Base-by-base conservation (phyloP, 2,113 vertebrate species). In the Quiscalus mexicanus region DNA sequence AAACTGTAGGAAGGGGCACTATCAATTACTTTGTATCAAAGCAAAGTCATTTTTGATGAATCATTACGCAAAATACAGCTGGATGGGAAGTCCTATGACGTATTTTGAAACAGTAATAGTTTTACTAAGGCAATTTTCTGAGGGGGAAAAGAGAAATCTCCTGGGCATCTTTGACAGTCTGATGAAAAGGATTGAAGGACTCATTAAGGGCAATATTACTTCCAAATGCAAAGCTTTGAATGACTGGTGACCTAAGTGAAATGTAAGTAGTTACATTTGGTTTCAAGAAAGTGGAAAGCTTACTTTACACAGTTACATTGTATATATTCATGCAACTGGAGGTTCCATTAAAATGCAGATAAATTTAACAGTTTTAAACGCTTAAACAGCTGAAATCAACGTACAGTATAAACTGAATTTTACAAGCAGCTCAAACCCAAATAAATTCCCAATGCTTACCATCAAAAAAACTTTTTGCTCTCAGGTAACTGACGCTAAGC, bases 391-490 rank as follows among this genome's bases (percentile, higher is more conserved):
- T 73, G 44, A 89, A 90, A 77, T 68, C 47, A 84, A 82, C 84
- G 63, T 2, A 47, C 7, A 59, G n/a, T 2, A 63, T 39, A 23
- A 39, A 73, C 56, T 31, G 37, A 71, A 49, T 64, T 94, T 95
- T 95, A 71, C 45, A 70, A 82, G 70, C 11, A 53, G 59, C 14
- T 47, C 42, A 45, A 71, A 74, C 33, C 25, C 90, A 97, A 96
- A 94, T 53, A 82, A 96, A 94, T 47, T 85, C n/a, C 70, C 71
- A 55, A 8, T 11, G 41, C 98, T 98, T 98, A 99, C 99, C 98
- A 1, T 98, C 98, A 96, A 99, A 99, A 97, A 99, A 99, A 90
- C 98, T 98, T 97, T 99, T 99, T 90, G 98, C 98, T 97, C 98
- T 97, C 81, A 99, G 98, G 96, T 98, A 99, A 92, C 99, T 98